These are phyloP conservation scores for Harmothoe impar DNA, from an alignment of 2,888 invertebrate species.

Conservation along the genomic window DNA sequence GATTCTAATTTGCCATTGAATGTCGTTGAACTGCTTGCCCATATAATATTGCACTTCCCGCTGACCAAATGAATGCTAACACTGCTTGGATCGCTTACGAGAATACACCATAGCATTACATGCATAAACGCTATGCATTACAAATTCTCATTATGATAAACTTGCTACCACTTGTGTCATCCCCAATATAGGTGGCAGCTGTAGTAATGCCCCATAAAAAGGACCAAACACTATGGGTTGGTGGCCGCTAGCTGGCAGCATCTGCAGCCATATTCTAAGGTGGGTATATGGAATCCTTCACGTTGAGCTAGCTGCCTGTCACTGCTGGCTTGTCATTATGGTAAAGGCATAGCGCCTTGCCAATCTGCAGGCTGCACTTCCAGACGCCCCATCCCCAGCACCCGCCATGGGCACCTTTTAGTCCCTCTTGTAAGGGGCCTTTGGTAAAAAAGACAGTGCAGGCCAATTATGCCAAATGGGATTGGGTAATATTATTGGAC, in stretches of 20 bases:
- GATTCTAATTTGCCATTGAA: no score
- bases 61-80: no score
- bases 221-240: not conserved
- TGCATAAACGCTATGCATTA: no score
- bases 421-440: not conserved
- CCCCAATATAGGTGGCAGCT: no score
- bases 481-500: not conserved
- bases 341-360: not conserved
- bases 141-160: no score
- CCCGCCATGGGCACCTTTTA: not conserved
- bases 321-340: not conserved
- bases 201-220: not conserved
- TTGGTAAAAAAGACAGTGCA: not conserved
- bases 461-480: conserved; percentile 3
- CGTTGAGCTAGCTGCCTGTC: not conserved
- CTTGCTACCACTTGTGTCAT: no score
- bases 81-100: no score
- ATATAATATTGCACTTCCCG: no score
- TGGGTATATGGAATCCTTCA: not conserved
- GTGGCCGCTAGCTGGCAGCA: not conserved
- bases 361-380: conserved; percentile 3
- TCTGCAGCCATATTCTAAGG: not conserved
- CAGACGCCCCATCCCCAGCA: not conserved
- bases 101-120: no score
- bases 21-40: no score